Percentiles rank a stretch among this genome's conserved stretches.
These are phyloP conservation scores for Onthophagus sagittarius DNA, from an alignment of 2,888 invertebrate genomes.

Conservation along the genomic window DNA sequence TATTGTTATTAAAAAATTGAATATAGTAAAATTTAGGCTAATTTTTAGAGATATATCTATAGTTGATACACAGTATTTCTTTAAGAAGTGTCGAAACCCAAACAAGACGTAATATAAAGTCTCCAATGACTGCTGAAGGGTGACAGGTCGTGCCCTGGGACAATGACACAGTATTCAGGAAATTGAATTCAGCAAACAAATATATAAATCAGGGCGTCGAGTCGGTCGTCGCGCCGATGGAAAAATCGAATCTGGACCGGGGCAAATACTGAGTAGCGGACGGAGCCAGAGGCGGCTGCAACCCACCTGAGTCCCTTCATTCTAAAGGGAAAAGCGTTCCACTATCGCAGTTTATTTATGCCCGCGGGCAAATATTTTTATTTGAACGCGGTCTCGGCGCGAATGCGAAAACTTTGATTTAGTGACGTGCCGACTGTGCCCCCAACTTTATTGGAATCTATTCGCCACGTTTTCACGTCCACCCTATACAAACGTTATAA, in stretches of 20 bases:
- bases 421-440: background rate
- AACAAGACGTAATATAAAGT: background rate
- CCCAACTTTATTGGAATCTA: background rate
- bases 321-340: background rate
- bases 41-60: no score
- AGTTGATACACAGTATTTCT: background rate
- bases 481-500: background rate
- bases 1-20: no score
- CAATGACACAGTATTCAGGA: slow-evolving; percentile 25
- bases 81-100: background rate
- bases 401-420: background rate
- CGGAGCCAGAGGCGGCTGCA: background rate
- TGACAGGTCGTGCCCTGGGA: slow-evolving; percentile 5
- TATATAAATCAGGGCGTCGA: slow-evolving; percentile 35
- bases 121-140: background rate
- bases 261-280: slow-evolving; percentile 6
- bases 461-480: background rate
- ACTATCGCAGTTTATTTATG: background rate
- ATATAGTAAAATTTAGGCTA: no score
- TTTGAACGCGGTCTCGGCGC: background rate
- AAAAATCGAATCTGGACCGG: slow-evolving; percentile 8
- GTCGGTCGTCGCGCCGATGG: background rate
- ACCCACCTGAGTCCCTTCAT: background rate
- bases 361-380: background rate
- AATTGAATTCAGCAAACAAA: slow-evolving; percentile 41